Conservation (phyloP, 2,797 vertebrate species). For the Orientallactaga sibirica region DNA sequence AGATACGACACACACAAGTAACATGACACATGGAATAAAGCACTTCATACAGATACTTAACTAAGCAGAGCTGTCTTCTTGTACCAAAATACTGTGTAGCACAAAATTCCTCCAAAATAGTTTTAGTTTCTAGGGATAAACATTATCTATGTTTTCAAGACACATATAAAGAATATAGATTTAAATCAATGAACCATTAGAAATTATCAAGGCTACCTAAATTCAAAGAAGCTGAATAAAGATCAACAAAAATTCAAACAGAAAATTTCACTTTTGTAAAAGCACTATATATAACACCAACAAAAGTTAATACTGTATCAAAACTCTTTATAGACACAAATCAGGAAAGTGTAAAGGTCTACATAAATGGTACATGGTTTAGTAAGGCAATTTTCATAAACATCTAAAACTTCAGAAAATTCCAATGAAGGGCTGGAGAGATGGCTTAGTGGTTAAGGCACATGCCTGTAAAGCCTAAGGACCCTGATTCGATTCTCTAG, state of each 20-base stretch:
- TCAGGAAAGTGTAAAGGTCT: not conserved
- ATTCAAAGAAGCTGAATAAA: not conserved
- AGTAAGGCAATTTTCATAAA: not conserved
- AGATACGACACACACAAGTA: not conserved
- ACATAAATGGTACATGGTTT: not conserved
- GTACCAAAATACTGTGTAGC: not conserved
- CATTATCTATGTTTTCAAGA: conserved; percentile 14
- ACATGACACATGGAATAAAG: not conserved
- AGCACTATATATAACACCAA: conserved; percentile 9
- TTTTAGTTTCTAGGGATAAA: conserved; percentile 23
- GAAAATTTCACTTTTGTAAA: conserved; percentile 40
- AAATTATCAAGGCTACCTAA: not conserved
- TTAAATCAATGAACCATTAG: not conserved
- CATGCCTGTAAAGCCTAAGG: no score
- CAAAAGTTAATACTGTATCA: not conserved
- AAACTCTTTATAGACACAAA: conserved; percentile 25
- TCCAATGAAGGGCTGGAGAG: no score
- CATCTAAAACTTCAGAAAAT: conserved; percentile 36
- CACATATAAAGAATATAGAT: not conserved
- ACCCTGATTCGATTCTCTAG: no score
- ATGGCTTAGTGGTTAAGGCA: no score
- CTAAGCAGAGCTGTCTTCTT: conserved; percentile 9
- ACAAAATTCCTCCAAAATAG: conserved; percentile 2
- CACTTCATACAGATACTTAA: not conserved
- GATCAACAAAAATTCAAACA: conserved; percentile 37